Conservation (phyloP, 2,113 vertebrate genomes). For the Pedionomus torquatus region DNA sequence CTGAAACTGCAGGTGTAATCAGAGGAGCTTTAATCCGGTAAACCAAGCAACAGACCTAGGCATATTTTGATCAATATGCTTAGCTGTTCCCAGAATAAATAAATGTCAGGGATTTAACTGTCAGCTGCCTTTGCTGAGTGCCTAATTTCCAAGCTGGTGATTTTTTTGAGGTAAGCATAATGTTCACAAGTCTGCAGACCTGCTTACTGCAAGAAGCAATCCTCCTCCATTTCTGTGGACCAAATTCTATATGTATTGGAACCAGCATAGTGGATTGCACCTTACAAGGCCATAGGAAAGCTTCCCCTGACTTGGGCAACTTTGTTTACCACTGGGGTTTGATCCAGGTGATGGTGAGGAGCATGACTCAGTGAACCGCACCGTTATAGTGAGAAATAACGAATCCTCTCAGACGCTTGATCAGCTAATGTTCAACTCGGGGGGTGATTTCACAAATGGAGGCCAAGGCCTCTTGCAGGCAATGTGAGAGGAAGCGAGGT, state of each 20-base stretch:
- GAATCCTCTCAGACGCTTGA: background rate
- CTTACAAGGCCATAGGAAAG: fast-evolving
- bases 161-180: background rate
- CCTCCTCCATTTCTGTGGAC: background rate
- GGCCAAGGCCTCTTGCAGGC: background rate
- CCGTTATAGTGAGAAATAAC: background rate
- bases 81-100: background rate
- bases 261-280: fast-evolving
- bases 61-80: background rate
- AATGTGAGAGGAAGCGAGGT: background rate
- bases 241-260: background rate
- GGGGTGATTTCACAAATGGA: background rate
- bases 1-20: background rate
- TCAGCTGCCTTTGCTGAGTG: background rate
- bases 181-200: background rate
- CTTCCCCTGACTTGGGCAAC: too few relatives aligned
- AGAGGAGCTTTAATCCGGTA: background rate
- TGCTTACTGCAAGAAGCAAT: background rate
- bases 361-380: background rate
- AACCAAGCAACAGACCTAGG: background rate
- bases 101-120: background rate
- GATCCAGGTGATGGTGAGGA: background rate
- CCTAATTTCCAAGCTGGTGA: background rate
- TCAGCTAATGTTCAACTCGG: background rate
- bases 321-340: background rate